Base-by-base conservation (phyloP, 2,113 vertebrate species). In the Trachemys scripta region DNA sequence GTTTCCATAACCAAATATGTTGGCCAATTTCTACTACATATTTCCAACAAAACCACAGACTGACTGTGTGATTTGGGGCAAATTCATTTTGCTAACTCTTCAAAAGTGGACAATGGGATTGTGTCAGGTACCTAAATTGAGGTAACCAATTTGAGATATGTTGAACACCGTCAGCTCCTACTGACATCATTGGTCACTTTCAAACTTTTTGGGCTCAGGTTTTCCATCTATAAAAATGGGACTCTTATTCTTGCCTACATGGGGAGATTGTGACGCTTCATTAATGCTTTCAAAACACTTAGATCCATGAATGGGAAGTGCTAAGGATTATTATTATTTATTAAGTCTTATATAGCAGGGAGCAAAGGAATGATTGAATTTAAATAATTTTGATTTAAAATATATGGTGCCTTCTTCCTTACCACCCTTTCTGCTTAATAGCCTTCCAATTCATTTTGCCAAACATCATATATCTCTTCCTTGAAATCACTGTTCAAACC, bases 161-260 rank as follows among this genome's bases (percentile, higher is more conserved):
- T 29, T 91, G 95, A 82, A 19, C 14, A 72, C 45, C 92, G 62
- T 92, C 14, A 38, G 24, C 83, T 9, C 11, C 3, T 42, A 85
- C 50, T 79, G n/a, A 56, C 38, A 75, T 42, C 38, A 75, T 3
- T 25, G 29, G 42, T 78, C 8, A 6, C 29, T 78, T 75, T 20
- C 38, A 47, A 76, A 92, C 10, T 51, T 72, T 85, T 47, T 62
- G 75, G 62, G 5, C 5, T 45, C 19, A 5, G 45, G 47, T 89
- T 25, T 65, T 78, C n/a, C 4, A 72, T 49, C 38, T n/a, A 65
- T 25, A 81, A 88, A 62, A 27, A 84, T 31, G 14, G 49, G 81
- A 78, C 82, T 20, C 53, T 88, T 88, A 78, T 3, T 29, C n/a
- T 76, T 91, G 75, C 57, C 90, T 88, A 94, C n/a, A 90, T 14